phyloP scores from a whole-genome alignment of 2,888 invertebrate species.

The Tipula vernalis region DNA sequence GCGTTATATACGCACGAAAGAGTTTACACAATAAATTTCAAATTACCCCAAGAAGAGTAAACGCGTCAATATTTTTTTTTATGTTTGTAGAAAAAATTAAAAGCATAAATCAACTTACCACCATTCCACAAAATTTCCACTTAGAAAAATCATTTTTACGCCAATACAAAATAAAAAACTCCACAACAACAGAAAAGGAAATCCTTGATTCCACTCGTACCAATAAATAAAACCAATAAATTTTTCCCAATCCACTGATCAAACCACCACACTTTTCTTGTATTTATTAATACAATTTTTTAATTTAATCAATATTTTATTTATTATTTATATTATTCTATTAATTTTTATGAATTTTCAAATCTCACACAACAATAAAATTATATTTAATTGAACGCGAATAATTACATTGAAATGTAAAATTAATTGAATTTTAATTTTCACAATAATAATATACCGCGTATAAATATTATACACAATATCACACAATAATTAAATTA shows the following conservation, averaged over 20 bases:
- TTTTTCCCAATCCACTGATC: neutral
- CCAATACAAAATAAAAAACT: neutral
- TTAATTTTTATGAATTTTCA: neutral
- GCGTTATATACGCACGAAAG: no score
- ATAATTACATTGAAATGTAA: neutral
- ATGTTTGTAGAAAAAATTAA: neutral
- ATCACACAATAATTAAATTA: neutral
- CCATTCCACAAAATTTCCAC: neutral
- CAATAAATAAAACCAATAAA: neutral
- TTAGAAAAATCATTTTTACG: neutral
- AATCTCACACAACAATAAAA: neutral
- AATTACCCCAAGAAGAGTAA: no score
- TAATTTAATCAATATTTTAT: neutral
- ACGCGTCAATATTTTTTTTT: no score
- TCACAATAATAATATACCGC: neutral
- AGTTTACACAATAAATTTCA: no score
- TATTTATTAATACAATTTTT: neutral
- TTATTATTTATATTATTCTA: neutral
- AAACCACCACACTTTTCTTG: neutral
- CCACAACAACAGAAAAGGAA: neutral
- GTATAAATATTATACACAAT: neutral
- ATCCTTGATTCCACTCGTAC: neutral
- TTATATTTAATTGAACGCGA: neutral
- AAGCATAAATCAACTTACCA: neutral
- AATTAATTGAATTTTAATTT: neutral